Evolutionary conservation across 2,888 invertebrate species (phyloP), one percentile per base, ranked within the genome.

Genomic region (Kuschelorhynchus macadamiae): DNA sequence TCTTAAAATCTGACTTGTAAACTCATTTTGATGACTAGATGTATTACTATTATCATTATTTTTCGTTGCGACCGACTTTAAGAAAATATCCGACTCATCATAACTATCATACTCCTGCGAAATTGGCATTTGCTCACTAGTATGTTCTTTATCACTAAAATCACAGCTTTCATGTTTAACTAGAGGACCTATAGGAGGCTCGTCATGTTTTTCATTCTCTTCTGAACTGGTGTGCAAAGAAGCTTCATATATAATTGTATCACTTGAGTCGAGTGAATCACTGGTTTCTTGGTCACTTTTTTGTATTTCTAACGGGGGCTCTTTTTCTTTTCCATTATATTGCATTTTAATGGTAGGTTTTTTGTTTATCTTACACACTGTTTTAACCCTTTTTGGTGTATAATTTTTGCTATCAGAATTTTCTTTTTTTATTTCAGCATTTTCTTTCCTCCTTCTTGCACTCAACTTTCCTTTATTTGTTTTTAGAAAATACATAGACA

Each of bases 241-340:
- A 39, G 14, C 30, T n/a, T 55, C 55, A 64, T 56, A 55, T 30
- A 64, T 56, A 16, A 64, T 25, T 18, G 49, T 64, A 8, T 49
- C 63, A 55, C 17, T 49, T 11, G 63, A 64, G 18, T 56, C 30
- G 7, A 16, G 25, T n/a, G 39, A 47, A 32, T 49, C 49, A 46
- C 30, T 53, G 36, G 36, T 3, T 36, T 36, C 36, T n/a, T 36
- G 36, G 11, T 12, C 2, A 7, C 4, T 36, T 36, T 36, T 36
- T 8, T 2, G 9, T 2, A 11, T 7, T 36, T 36, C 46, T 16
- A n/a, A 14, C 9, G n/a, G 12, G 11, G 36, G 36, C 56, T 63
- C 21, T 16, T 20, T 32, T 9, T 21, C 8, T 44, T 44, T 44
- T 1, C 9, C 2, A 17, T 1, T 8, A 42, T 55, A 42, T 2